Conservation (phyloP, 1,140 invertebrate species). For the Saccostrea glomerata region DNA sequence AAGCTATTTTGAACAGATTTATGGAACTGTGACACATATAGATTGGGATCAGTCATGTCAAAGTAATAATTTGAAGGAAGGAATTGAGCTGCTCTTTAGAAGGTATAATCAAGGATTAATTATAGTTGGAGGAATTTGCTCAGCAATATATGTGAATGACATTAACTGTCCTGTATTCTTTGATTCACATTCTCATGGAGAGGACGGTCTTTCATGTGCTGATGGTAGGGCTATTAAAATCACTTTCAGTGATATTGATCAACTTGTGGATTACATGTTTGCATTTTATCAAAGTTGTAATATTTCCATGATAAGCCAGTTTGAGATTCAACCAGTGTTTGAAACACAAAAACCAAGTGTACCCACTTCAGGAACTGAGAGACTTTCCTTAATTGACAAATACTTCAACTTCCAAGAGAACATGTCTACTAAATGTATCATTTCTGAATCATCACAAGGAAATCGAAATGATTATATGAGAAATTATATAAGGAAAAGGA, state of each 20-base stretch:
- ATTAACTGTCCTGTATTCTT: conserved; percentile 1
- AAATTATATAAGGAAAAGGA: conserved; percentile 30
- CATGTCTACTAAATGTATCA: conserved; percentile 16
- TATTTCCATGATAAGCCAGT: neutral
- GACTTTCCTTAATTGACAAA: neutral
- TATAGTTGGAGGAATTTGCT: conserved; percentile 39
- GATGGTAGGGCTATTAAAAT: conserved; percentile 33
- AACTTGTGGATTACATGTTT: conserved; percentile 11
- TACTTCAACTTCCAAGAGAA: conserved; percentile 19
- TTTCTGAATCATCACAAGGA: neutral
- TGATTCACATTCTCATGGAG: conserved; percentile 39
- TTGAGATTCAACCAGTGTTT: conserved; percentile 35
- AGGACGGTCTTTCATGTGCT: conserved; percentile 8
- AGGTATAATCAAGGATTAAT: conserved; percentile 23
- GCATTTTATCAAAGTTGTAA: conserved; percentile 36
- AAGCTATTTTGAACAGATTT: neutral
- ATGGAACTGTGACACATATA: conserved; percentile 38
- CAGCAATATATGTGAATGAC: conserved; percentile 1
- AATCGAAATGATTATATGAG: conserved; percentile 32
- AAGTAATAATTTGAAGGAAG: neutral
- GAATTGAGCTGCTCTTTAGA: neutral
- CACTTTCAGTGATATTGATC: neutral
- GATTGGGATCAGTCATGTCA: neutral
- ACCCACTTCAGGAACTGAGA: neutral
- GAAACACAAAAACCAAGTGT: neutral